These are phyloP conservation scores for Dreissena rostriformis DNA, from an alignment of 1,140 invertebrate genomes.

Conservation along the genomic window DNA sequence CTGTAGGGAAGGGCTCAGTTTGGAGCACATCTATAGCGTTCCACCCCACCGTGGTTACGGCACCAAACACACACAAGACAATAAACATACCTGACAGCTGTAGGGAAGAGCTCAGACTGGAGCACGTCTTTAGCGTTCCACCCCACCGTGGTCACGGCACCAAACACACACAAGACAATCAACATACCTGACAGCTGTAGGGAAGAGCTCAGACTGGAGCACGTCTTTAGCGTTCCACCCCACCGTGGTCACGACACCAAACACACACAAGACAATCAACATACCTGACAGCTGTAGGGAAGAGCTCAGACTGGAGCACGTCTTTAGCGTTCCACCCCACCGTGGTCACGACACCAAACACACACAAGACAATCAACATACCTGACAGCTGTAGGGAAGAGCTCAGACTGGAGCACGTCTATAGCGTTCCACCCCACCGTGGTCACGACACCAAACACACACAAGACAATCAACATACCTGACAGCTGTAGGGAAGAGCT, in stretches of 20 bases:
- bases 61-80: constrained; percentile 82
- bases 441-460: constrained; percentile 82
- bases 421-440: constrained; percentile 82
- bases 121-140: constrained; percentile 83
- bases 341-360: constrained; percentile 83
- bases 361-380: constrained; percentile 84
- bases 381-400: constrained; percentile 84
- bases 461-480: constrained; percentile 79
- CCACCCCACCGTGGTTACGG: constrained; percentile 82
- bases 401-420: constrained; percentile 82
- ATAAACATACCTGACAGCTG: constrained; percentile 86
- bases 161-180: constrained; percentile 79
- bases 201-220: constrained; percentile 82
- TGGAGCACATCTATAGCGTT: constrained; percentile 82
- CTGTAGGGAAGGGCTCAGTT: constrained; percentile 82
- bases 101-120: constrained; percentile 82
- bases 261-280: constrained; percentile 80
- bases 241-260: constrained; percentile 82
- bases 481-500: constrained; percentile 83
- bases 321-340: constrained; percentile 82
- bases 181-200: constrained; percentile 66
- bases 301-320: constrained; percentile 82
- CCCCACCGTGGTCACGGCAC: constrained; percentile 81
- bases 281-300: constrained; percentile 82
- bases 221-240: constrained; percentile 83